These are phyloP conservation scores for Mesembrinibis cayennensis DNA, from an alignment of 2,113 vertebrate species.

Conservation along the genomic window DNA sequence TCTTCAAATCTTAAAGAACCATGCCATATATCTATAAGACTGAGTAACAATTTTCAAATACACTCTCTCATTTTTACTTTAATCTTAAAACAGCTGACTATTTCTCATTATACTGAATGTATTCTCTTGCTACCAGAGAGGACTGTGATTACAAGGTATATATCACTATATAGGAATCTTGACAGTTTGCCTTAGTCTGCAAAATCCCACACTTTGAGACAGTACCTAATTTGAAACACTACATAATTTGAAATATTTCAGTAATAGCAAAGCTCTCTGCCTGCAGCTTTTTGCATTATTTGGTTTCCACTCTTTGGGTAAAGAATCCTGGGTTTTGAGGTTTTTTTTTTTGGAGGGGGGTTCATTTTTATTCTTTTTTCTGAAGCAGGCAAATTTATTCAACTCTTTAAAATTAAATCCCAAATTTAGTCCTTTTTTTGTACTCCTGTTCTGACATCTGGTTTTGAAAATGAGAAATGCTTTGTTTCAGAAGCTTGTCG, in stretches of 20 bases:
- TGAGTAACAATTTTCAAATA: neutral
- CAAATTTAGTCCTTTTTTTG: neutral
- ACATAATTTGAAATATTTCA: neutral
- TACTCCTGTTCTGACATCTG: neutral
- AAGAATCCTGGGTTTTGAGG: neutral
- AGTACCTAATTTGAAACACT: neutral
- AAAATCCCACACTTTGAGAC: neutral
- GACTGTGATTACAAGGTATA: neutral
- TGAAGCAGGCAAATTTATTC: neutral
- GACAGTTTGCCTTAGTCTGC: constrained; percentile 6
- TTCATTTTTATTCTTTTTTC: neutral
- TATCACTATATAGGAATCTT: neutral
- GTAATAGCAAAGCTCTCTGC: neutral
- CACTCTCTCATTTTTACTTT: neutral
- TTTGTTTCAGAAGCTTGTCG: neutral
- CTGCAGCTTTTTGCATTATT: neutral
- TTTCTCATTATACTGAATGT: neutral
- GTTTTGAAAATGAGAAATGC: neutral
- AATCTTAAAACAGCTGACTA: constrained; percentile 18
- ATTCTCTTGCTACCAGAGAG: neutral
- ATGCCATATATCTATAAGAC: neutral
- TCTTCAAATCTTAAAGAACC: neutral
- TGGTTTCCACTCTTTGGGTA: neutral
- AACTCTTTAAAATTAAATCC: neutral
- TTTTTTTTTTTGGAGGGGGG: rapidly evolving